A percentile compares a stretch with the other conserved stretches of the same genome.
phyloP scores from a whole-genome alignment of 2,888 invertebrate species.

The Sinhomidia bicolor region DNA sequence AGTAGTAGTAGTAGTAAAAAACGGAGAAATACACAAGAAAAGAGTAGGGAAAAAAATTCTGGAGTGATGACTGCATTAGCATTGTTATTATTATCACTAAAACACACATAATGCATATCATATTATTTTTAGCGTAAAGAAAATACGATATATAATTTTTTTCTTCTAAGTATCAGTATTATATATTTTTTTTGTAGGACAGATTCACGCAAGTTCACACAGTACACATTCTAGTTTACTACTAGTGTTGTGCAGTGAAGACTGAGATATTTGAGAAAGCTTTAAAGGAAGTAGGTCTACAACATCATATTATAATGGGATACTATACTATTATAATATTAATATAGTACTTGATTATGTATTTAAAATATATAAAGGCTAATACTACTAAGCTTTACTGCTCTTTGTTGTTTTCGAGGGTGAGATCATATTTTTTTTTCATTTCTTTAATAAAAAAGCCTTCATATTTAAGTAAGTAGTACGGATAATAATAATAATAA shows the following conservation, averaged over 20 bases:
- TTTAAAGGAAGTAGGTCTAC: neutral
- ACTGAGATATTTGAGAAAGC: neutral
- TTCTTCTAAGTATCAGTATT: too few relatives aligned
- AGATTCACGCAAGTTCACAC: neutral
- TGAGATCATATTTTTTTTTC: slow-evolving; percentile 6
- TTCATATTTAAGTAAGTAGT: slow-evolving; percentile 13
- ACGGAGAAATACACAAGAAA: neutral
- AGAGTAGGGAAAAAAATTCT: neutral
- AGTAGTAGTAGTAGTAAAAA: neutral
- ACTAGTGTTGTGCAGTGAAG: too few relatives aligned
- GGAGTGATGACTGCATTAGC: slow-evolving; percentile 8
- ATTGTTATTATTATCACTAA: slow-evolving; percentile 28
- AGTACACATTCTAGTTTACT: too few relatives aligned
- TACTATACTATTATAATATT: neutral
- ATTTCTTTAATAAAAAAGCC: slow-evolving; percentile 12
- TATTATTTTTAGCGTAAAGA: too few relatives aligned
- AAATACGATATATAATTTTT: too few relatives aligned
- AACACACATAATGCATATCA: neutral
- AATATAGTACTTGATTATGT: slow-evolving; percentile 4
- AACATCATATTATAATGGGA: neutral
- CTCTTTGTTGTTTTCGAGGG: slow-evolving; percentile 13
- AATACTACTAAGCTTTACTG: neutral
- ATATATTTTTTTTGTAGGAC: neutral
- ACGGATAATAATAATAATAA: slow-evolving; percentile 42
- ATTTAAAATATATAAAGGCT: slow-evolving; percentile 53